Conservation (phyloP, 2,888 invertebrate species). For the Archaeoteleia sp. region DNA sequence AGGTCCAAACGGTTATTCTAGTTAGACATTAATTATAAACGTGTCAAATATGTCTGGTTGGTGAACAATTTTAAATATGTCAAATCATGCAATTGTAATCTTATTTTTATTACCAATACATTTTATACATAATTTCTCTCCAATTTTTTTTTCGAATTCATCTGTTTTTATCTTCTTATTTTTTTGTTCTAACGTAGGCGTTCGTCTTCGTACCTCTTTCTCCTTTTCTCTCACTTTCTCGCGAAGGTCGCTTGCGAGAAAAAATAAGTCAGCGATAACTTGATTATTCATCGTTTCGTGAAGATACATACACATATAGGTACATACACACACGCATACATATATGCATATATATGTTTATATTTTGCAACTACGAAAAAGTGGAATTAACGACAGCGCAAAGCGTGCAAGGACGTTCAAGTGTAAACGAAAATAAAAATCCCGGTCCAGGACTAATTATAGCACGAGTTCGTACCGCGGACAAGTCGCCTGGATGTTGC, state of each 20-base stretch:
- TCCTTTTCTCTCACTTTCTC: slow-evolving; percentile 27
- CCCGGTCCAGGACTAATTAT: slow-evolving; percentile 70
- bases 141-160: too few relatives aligned
- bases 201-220: slow-evolving; percentile 26
- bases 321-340: too few relatives aligned
- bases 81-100: too few relatives aligned
- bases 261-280: slow-evolving; percentile 64
- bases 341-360: too few relatives aligned
- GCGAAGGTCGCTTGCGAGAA: slow-evolving; percentile 57
- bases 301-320: slow-evolving; percentile 38
- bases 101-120: too few relatives aligned
- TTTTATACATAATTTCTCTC: too few relatives aligned
- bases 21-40: too few relatives aligned
- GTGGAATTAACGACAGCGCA: slow-evolving; percentile 52
- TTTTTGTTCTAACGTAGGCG: too few relatives aligned
- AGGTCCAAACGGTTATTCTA: too few relatives aligned
- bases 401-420: slow-evolving; percentile 71
- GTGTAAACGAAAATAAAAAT: slow-evolving; percentile 74
- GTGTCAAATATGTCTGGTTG: too few relatives aligned
- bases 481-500: slow-evolving; percentile 41
- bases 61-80: too few relatives aligned
- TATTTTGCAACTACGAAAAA: slow-evolving; percentile 39
- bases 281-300: slow-evolving; percentile 53
- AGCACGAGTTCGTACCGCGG: slow-evolving; percentile 64
- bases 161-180: too few relatives aligned